phyloP scores from a whole-genome alignment of 2,888 invertebrate species.

The Apocheima hispidaria region DNA sequence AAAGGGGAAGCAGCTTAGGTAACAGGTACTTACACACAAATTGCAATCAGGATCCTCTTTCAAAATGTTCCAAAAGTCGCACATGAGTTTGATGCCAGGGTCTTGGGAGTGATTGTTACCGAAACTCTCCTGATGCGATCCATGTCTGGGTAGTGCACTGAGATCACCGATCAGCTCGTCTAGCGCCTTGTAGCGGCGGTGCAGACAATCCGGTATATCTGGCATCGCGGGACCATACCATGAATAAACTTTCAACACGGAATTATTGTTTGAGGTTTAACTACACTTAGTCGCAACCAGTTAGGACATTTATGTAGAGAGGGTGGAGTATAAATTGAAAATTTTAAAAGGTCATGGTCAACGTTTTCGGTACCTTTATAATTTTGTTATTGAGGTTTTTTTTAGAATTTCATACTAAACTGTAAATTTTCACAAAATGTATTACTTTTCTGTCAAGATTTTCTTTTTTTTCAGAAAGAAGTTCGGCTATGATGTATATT shows the following conservation, averaged over 20 bases:
- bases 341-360: background rate
- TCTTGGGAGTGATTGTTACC: conserved; percentile 40
- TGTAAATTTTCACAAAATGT: background rate
- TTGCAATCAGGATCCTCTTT: conserved; percentile 70
- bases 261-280: background rate
- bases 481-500: background rate
- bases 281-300: background rate
- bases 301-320: background rate
- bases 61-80: conserved; percentile 75
- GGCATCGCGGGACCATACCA: conserved; percentile 53
- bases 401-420: conserved; percentile 2
- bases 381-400: background rate
- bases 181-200: conserved; percentile 63
- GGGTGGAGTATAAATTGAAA: background rate
- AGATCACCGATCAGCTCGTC: conserved; percentile 68
- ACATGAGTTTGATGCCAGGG: conserved; percentile 68
- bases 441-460: background rate
- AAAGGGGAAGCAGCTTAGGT: background rate
- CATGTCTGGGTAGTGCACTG: conserved; percentile 31
- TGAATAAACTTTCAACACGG: background rate
- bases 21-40: conserved; percentile 56
- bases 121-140: conserved; percentile 28
- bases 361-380: conserved; percentile 3
- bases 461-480: background rate
- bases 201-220: conserved; percentile 67